Percentiles rank a stretch among this genome's conserved stretches.
These are phyloP conservation scores for Murina feae DNA, from an alignment of 2,113 vertebrate species.

Conservation along the genomic window DNA sequence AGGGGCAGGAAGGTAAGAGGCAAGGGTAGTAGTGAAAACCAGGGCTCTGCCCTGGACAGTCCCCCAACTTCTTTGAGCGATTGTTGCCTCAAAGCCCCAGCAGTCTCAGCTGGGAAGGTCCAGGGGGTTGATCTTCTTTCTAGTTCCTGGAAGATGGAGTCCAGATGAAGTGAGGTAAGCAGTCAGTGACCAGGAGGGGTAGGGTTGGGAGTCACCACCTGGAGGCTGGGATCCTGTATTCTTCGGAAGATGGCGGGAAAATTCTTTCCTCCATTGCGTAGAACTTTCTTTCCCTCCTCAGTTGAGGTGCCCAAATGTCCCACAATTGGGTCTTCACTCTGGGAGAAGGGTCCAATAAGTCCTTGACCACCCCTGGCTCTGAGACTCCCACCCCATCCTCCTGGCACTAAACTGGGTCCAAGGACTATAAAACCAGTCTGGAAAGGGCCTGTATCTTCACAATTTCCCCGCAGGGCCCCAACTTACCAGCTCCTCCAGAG, in stretches of 20 bases:
- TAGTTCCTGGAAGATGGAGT: background rate
- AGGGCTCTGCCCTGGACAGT: background rate
- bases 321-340: slow-evolving; percentile 87
- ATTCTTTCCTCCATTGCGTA: slow-evolving; percentile 88
- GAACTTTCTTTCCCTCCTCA: slow-evolving; percentile 94
- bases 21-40: background rate
- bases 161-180: background rate
- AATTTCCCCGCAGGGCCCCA: background rate
- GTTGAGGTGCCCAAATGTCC: slow-evolving; percentile 87
- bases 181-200: slow-evolving; percentile 25
- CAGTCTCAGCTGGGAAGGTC: background rate
- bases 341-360: background rate
- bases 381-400: background rate
- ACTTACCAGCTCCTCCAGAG: slow-evolving; percentile 88
- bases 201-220: background rate
- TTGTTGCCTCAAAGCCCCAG: background rate
- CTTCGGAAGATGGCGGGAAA: slow-evolving; percentile 89
- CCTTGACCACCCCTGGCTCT: background rate
- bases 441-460: background rate
- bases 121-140: background rate
- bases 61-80: background rate
- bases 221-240: slow-evolving; percentile 74
- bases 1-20: background rate
- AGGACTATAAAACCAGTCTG: background rate
- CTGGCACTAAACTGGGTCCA: background rate